A percentile compares a stretch with the other conserved stretches of the same genome.
Conservation (phyloP, 2,113 vertebrate species). For the Malurus cyaneus region DNA sequence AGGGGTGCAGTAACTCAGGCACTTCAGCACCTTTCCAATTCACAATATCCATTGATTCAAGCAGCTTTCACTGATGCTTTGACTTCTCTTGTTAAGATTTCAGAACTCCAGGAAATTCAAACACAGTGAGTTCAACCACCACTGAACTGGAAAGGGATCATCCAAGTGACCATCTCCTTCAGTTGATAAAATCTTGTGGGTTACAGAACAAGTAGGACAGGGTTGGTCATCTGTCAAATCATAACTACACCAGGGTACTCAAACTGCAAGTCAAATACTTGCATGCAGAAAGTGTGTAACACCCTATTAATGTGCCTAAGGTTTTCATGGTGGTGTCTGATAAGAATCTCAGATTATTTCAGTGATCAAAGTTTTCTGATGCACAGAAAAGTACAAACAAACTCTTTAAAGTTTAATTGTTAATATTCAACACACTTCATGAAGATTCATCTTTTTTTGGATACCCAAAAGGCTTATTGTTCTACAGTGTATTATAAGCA, state of each 20-base stretch:
- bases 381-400: not conserved
- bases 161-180: not conserved
- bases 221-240: not conserved
- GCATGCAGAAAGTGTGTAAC: not conserved
- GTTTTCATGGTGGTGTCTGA: not conserved
- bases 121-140: not conserved
- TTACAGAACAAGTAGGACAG: not conserved
- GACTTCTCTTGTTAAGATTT: not conserved
- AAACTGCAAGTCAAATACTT: not conserved
- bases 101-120: not conserved
- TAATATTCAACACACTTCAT: not conserved
- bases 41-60: not conserved
- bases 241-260: not conserved
- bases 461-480: not conserved
- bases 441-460: not conserved
- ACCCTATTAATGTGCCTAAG: fast-evolving
- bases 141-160: not conserved
- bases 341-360: not conserved
- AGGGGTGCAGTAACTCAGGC: not conserved
- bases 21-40: not conserved
- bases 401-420: not conserved
- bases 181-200: not conserved
- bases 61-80: not conserved
- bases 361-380: not conserved
- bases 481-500: not conserved